Percentiles rank a stretch among this genome's conserved stretches.
phyloP scores from a whole-genome alignment of 2,797 vertebrate species.

The Parambassis ranga region DNA sequence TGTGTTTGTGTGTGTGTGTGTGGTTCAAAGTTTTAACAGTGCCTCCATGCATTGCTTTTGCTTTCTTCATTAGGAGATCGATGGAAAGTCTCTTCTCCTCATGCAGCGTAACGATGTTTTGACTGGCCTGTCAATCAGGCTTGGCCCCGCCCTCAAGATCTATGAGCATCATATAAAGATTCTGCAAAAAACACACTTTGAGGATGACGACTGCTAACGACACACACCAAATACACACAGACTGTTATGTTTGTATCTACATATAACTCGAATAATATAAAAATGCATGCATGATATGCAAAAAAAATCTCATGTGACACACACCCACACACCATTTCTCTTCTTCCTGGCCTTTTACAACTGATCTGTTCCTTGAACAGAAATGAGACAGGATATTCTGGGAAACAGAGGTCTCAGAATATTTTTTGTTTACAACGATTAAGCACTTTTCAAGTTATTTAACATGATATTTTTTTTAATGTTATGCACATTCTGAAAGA shows the following conservation, averaged over 20 bases:
- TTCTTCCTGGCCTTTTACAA: not conserved
- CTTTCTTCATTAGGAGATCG: constrained; percentile 80
- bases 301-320: constrained; percentile 20
- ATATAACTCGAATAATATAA: constrained; percentile 44
- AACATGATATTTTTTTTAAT: not conserved
- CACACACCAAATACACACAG: constrained; percentile 8
- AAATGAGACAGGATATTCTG: constrained; percentile 15
- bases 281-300: constrained; percentile 50
- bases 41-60: constrained; percentile 22
- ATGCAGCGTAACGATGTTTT: constrained; percentile 89
- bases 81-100: constrained; percentile 87
- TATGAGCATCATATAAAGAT: constrained; percentile 89
- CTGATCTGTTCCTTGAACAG: constrained; percentile 16
- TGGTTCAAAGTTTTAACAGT: not conserved
- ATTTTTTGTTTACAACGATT: constrained; percentile 8
- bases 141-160: constrained; percentile 89
- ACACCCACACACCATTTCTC: constrained; percentile 5
- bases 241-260: constrained; percentile 32
- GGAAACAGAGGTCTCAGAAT: no score
- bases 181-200: constrained; percentile 87
- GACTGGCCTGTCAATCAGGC: constrained; percentile 87
- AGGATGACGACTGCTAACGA: constrained; percentile 83
- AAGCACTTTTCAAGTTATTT: constrained; percentile 47
- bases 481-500: constrained; percentile 28
- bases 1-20: no score